Base-by-base conservation (phyloP, 1,140 invertebrate genomes). In the Saccostrea cuccullata region DNA sequence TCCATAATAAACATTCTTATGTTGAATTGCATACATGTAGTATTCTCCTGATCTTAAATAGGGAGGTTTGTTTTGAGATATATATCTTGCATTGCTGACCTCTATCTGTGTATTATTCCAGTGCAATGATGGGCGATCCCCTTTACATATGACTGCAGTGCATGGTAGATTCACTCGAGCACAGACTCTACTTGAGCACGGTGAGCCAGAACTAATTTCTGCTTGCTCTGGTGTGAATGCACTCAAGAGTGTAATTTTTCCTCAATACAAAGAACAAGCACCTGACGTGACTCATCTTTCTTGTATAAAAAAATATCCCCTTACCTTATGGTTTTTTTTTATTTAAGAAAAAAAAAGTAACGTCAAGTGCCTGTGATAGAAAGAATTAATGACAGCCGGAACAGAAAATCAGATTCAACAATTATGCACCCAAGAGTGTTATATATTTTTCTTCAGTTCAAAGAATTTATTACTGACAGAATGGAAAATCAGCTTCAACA, bases 111-210 rank as follows among this genome's bases (percentile, higher is more conserved):
- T 84, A 55, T 55, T 84, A 84, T 89, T 94, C 84, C 92, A 96
- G 91, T 96, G 96, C 89, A 93, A 95, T 73, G 96, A 96, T 93
- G 96, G 96, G 2, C 94, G 96, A 84, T 97, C 96, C n/a, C 96
- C 96, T 11, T 94, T 97, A 30, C 96, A 97, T 90, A 96, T 97
- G 96, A 96, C 96, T 17, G 96, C 96, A 15, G 95, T 96, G 89
- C 96, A 97, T 93, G 96, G 96, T 55, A 95, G 96, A 92, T 97
- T 97, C 92, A 96, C 96, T 3, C 93, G 96, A 82, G 96, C 96
- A 55, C 96, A 97, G 94, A 96, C 95, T 70, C 94, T 97, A 86
- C 92, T 95, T 82, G 91, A 94, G 92, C 92, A 95, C 92, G 94
- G 94, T 94, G 93, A 93, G 94, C 70, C 40, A 77, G 70, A 30